phyloP scores from a whole-genome alignment of 1,140 invertebrate species.

The Drosophila pachea region DNA sequence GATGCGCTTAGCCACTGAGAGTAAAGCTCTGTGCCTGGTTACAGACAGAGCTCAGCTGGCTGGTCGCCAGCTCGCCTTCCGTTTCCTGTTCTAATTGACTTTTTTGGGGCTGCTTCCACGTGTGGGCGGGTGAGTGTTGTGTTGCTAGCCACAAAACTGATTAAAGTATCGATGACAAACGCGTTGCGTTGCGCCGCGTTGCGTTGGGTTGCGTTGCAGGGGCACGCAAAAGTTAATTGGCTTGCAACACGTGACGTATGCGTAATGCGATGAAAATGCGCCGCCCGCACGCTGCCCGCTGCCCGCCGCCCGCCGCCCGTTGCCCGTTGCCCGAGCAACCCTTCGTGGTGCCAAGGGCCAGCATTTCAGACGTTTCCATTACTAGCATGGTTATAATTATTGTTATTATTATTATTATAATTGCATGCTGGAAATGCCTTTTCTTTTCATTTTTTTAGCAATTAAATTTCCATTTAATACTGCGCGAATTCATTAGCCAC shows the following conservation, averaged over 20 bases:
- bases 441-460: background rate
- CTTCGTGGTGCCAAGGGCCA: background rate
- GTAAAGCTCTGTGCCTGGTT: constrained; percentile 14
- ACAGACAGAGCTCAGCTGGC: constrained; percentile 1
- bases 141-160: constrained; percentile 8
- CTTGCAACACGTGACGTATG: constrained; percentile 70
- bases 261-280: constrained; percentile 47
- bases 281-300: background rate
- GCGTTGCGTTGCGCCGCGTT: constrained; percentile 6
- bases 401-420: too few species aligned
- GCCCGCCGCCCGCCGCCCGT: too few species aligned
- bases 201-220: constrained; percentile 7
- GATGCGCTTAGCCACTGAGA: background rate
- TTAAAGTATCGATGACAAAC: constrained; percentile 43
- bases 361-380: background rate
- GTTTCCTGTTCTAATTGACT: constrained; percentile 28
- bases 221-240: constrained; percentile 49
- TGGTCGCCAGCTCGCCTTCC: constrained; percentile 18
- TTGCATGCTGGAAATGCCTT: background rate
- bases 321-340: background rate
- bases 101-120: background rate
- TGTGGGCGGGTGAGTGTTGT: background rate
- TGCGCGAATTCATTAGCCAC: background rate
- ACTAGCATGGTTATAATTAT: constrained; percentile 3
- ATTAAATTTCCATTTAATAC: constrained; percentile 13